A percentile compares a stretch with the other conserved stretches of the same genome.
Evolutionary conservation across 2,113 vertebrate species (phyloP).

Genomic region (Otocyon megalotis): DNA sequence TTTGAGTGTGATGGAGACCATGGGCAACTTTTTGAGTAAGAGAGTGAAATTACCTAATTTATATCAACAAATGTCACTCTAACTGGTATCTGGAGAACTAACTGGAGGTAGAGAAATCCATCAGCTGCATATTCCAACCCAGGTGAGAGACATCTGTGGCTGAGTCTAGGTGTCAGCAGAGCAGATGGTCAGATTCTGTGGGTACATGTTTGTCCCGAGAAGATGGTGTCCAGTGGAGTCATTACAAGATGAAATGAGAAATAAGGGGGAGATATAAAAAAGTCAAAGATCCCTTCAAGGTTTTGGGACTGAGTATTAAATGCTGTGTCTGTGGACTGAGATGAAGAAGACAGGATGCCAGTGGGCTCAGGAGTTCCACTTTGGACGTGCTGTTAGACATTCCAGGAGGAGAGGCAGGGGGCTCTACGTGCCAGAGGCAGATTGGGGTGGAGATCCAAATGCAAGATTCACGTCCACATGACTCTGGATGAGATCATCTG

Average conservation of each 20-base stretch:
- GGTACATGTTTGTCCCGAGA: not conserved
- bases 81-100: not conserved
- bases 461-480: not conserved
- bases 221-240: not conserved
- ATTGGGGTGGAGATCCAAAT: not conserved
- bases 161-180: not conserved
- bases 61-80: not conserved
- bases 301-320: not conserved
- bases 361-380: not conserved
- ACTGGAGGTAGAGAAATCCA: not conserved
- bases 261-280: not conserved
- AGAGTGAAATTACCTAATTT: not conserved
- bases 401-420: not conserved
- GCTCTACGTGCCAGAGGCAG: not conserved
- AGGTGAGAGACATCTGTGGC: not conserved
- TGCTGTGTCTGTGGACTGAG: too few relatives aligned
- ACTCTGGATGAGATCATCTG: slow-evolving; percentile 50
- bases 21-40: not conserved
- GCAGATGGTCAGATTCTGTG: not conserved
- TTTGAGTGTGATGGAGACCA: not conserved
- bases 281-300: not conserved
- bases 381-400: not conserved
- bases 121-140: not conserved
- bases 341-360: not conserved
- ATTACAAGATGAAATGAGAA: not conserved